Evolutionary conservation across 2,113 vertebrate species (phyloP).

Genomic region (Heptranchias perlo): DNA sequence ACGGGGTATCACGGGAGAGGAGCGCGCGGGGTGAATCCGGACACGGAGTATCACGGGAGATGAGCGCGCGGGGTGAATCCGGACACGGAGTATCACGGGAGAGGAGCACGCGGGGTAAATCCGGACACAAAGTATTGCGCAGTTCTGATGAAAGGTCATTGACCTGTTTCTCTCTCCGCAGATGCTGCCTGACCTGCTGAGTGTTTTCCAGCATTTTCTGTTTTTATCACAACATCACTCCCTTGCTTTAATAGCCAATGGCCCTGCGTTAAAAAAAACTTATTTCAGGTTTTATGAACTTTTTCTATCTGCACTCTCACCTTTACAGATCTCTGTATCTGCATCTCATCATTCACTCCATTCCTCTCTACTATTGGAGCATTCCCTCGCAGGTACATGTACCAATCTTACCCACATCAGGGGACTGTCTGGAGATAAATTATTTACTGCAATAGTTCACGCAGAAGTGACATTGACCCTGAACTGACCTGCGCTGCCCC

Average conservation of each 20-base stretch:
- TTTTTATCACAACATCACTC: not conserved
- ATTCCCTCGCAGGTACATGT: no score
- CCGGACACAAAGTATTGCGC: no score
- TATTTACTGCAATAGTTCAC: not conserved
- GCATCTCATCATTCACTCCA: no score
- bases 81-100: no score
- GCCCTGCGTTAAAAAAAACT: not conserved
- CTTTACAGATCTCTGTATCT: not conserved
- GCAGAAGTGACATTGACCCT: not conserved
- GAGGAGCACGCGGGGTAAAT: no score
- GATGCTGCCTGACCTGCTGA: not conserved
- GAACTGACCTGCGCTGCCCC: not conserved
- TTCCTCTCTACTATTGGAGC: no score
- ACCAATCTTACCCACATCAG: no score
- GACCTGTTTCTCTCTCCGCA: not conserved
- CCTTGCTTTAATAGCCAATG: not conserved
- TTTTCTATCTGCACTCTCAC: not conserved
- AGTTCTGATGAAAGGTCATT: not conserved
- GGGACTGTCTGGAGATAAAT: not conserved
- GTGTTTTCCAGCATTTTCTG: not conserved
- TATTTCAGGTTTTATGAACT: not conserved
- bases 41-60: no score
- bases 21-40: no score
- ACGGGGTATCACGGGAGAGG: no score
- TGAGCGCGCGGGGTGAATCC: no score